These are phyloP conservation scores for Dromius quadrimaculatus DNA, from an alignment of 2,888 invertebrate genomes.

Conservation along the genomic window DNA sequence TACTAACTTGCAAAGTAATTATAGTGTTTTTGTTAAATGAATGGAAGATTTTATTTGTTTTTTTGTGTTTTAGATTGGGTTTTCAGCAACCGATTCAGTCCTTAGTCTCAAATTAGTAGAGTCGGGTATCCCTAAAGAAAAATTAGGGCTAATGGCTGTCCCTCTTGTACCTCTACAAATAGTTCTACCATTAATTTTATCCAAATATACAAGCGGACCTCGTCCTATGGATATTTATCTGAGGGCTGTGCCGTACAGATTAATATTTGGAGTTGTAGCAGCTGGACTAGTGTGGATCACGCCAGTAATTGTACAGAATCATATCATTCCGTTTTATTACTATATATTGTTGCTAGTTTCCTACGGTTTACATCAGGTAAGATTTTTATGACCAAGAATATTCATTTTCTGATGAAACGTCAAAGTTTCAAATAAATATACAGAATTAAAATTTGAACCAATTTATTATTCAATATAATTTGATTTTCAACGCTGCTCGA, in stretches of 20 bases:
- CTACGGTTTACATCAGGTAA: constrained; percentile 93
- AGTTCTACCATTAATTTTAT: constrained; percentile 87
- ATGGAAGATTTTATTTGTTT: not conserved
- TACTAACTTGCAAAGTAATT: constrained; percentile 90
- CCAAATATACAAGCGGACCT: constrained; percentile 76
- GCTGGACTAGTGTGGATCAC: constrained; percentile 88
- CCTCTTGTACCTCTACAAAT: constrained; percentile 94
- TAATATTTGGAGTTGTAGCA: constrained; percentile 87
- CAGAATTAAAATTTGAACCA: no score
- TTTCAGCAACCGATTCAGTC: constrained; percentile 95
- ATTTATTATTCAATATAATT: no score
- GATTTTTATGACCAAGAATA: no score
- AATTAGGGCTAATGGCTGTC: constrained; percentile 90
- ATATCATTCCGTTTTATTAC: constrained; percentile 77
- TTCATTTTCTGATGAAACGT: no score
- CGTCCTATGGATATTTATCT: constrained; percentile 90
- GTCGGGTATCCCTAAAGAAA: constrained; percentile 95
- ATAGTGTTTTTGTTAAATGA: not conserved
- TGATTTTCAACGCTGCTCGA: no score
- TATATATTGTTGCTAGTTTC: constrained; percentile 81
- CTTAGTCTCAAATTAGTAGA: constrained; percentile 95
- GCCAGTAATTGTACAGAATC: constrained; percentile 75
- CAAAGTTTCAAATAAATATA: no score
- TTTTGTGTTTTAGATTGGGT: constrained; percentile 80
- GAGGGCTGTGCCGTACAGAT: constrained; percentile 88